Conservation (phyloP, 2,888 invertebrate genomes). For the Rapana venosa region DNA sequence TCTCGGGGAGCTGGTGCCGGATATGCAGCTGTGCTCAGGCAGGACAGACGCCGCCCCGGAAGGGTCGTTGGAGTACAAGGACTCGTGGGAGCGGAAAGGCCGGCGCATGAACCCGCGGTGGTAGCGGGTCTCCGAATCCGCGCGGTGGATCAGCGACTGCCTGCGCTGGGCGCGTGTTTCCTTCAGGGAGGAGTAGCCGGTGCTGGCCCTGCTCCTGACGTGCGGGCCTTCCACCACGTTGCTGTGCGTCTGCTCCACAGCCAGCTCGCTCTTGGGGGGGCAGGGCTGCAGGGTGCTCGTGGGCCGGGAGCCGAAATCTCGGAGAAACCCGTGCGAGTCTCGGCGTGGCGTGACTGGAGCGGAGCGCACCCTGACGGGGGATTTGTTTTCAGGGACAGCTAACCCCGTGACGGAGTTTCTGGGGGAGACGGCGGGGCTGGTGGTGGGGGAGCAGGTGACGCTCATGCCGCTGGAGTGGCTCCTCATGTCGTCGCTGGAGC, state of each 20-base stretch:
- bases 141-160: slow-evolving; percentile 66
- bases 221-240: slow-evolving; percentile 68
- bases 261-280: neutral
- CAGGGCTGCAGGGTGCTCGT: slow-evolving; percentile 46
- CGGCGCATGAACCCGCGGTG: slow-evolving; percentile 30
- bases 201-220: slow-evolving; percentile 63
- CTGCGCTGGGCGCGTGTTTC: slow-evolving; percentile 70
- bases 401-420: slow-evolving; percentile 57
- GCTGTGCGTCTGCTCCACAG: slow-evolving; percentile 52
- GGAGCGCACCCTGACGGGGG: slow-evolving; percentile 53
- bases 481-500: slow-evolving; percentile 57
- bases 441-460: slow-evolving; percentile 56
- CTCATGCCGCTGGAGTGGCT: slow-evolving; percentile 62
- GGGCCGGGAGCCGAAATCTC: slow-evolving; percentile 49
- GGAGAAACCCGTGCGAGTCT: slow-evolving; percentile 56
- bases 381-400: slow-evolving; percentile 53
- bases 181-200: slow-evolving; percentile 67
- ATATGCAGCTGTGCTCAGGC: slow-evolving; percentile 28
- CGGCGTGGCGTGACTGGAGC: slow-evolving; percentile 67
- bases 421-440: slow-evolving; percentile 56
- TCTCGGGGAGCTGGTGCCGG: slow-evolving; percentile 35
- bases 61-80: slow-evolving; percentile 23
- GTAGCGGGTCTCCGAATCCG: slow-evolving; percentile 23
- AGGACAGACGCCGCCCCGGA: slow-evolving; percentile 18
- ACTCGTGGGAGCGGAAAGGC: slow-evolving; percentile 44